These are phyloP conservation scores for Orestias chungarensis DNA, from an alignment of 2,797 vertebrate genomes.

Conservation along the genomic window DNA sequence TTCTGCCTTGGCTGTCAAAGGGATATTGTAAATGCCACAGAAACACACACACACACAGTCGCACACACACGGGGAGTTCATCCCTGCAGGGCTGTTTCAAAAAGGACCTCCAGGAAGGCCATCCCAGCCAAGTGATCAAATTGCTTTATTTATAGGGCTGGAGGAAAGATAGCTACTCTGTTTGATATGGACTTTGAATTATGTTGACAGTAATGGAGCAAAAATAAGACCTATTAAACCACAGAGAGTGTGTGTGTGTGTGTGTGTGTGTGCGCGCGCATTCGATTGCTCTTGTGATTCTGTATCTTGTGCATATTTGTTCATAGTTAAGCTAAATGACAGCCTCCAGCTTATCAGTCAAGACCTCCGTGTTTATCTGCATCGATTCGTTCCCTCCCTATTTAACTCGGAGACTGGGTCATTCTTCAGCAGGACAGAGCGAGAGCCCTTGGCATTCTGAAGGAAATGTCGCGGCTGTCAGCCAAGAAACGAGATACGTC, in stretches of 20 bases:
- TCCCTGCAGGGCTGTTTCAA: constrained; percentile 22
- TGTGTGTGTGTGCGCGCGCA: too few species aligned
- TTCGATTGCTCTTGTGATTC: constrained; percentile 9
- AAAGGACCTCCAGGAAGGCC: constrained; percentile 39
- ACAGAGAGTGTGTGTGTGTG: constrained; percentile 4
- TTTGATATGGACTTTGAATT: constrained; percentile 18
- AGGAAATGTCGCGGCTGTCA: constrained; percentile 64
- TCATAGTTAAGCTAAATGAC: constrained; percentile 13
- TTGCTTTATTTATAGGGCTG: constrained; percentile 28
- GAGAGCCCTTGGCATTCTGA: constrained; percentile 57
- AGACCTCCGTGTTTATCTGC: constrained; percentile 38
- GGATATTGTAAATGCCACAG: constrained; percentile 29
- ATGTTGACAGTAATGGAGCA: constrained; percentile 40
- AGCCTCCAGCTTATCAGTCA: constrained; percentile 37
- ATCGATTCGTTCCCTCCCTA: constrained; percentile 54
- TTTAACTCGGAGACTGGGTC: constrained; percentile 51
- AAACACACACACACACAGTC: constrained; percentile 21
- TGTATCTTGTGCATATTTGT: constrained; percentile 18
- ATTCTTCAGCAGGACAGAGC: constrained; percentile 34
- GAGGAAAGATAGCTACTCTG: constrained; percentile 33
- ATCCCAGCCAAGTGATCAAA: constrained; percentile 46
- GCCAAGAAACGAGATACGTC: constrained; percentile 55
- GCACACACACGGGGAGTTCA: constrained; percentile 12
- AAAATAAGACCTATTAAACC: constrained; percentile 35
- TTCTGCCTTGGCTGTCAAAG: constrained; percentile 48